A percentile compares a stretch with the other conserved stretches of the same genome.
Evolutionary conservation across 1,140 invertebrate genomes (phyloP).

Genomic region (Colletes gigas): DNA sequence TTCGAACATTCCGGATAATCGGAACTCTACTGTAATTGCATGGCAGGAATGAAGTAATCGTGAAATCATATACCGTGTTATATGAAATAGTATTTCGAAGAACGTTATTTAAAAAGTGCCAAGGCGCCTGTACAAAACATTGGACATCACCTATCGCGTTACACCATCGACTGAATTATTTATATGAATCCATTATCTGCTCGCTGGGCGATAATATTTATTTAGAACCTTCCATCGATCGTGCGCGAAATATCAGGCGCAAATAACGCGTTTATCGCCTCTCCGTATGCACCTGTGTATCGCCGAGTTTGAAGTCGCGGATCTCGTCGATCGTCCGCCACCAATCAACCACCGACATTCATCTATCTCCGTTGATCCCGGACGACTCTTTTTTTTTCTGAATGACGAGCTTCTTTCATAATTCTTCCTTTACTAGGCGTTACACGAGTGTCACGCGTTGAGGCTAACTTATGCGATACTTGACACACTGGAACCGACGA

Average conservation of each 20-base stretch:
- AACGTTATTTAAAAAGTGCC: no score
- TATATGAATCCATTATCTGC: background rate
- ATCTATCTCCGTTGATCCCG: background rate
- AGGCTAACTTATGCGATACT: conserved; percentile 69
- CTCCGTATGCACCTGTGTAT: background rate
- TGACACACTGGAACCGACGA: conserved; percentile 64
- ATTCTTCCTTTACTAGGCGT: conserved; percentile 49
- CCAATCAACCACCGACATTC: background rate
- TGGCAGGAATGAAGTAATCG: no score
- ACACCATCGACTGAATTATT: background rate
- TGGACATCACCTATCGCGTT: background rate
- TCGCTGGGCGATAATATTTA: conserved; percentile 8
- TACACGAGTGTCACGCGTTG: conserved; percentile 55
- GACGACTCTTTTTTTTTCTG: conserved; percentile 6
- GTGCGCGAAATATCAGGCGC: background rate
- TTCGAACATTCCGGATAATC: no score
- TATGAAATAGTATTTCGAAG: no score
- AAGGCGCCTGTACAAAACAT: background rate
- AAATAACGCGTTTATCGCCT: background rate
- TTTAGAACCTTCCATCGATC: background rate
- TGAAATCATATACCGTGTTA: no score
- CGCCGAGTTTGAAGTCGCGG: background rate
- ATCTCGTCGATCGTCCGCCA: background rate
- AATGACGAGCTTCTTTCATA: conserved; percentile 52
- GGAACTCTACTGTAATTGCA: no score